Conservation (phyloP, 2,113 vertebrate species). For the Stegostoma tigrinum region DNA sequence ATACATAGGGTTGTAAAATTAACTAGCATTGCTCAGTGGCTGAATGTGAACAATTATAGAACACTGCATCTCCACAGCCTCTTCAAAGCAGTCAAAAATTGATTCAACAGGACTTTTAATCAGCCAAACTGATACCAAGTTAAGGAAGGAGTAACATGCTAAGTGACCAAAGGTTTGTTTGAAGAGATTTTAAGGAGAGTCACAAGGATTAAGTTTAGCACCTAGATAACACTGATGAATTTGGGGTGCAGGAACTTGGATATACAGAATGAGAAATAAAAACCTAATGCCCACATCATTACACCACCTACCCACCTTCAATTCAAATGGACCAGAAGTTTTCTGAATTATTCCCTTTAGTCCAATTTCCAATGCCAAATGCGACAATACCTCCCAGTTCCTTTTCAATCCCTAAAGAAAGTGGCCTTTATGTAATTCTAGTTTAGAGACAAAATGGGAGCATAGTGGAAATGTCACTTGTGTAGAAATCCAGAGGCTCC, state of each 20-base stretch:
- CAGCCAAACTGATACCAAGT: background rate
- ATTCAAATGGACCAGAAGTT: no score
- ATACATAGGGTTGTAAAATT: background rate
- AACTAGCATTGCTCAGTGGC: background rate
- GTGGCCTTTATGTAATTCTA: background rate
- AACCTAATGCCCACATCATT: no score
- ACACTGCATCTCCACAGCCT: background rate
- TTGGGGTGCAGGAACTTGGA: background rate
- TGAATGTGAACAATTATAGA: background rate
- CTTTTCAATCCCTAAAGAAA: background rate
- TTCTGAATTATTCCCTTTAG: background rate
- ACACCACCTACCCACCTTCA: no score
- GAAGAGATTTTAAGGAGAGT: background rate
- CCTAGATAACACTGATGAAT: background rate
- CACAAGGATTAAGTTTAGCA: background rate
- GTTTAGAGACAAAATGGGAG: no score
- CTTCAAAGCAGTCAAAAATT: background rate
- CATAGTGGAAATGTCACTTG: no score
- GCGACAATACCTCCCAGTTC: background rate
- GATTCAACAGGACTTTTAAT: background rate
- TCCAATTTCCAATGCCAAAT: background rate
- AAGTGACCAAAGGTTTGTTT: background rate
- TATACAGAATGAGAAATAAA: background rate
- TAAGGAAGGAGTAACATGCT: background rate
- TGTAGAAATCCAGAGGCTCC: no score